phyloP scores from a whole-genome alignment of 2,113 vertebrate genomes.

The Chamaetylas fuelleborni region DNA sequence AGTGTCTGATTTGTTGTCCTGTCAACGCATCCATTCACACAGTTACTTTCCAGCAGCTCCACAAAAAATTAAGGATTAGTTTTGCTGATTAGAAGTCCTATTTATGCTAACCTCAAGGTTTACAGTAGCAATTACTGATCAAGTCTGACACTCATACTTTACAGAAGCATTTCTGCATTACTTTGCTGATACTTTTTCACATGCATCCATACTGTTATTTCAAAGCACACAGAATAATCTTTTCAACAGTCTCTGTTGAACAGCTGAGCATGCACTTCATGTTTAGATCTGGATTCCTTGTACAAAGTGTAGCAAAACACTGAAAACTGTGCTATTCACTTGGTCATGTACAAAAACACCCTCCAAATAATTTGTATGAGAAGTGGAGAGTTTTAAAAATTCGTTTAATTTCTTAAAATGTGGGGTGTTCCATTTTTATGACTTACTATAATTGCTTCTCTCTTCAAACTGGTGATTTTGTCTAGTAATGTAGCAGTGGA shows the following conservation, averaged over 20 bases:
- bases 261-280: background rate
- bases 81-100: background rate
- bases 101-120: background rate
- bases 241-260: conserved; percentile 11
- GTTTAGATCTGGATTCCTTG: background rate
- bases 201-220: background rate
- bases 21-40: background rate
- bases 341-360: background rate
- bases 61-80: background rate
- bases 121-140: background rate
- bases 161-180: background rate
- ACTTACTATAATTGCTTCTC: conserved; percentile 54
- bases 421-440: conserved; percentile 43
- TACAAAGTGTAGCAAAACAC: background rate
- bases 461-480: conserved; percentile 52
- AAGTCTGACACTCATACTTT: background rate
- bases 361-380: background rate
- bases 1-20: background rate
- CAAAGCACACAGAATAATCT: background rate
- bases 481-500: conserved; percentile 64
- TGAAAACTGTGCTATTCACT: background rate
- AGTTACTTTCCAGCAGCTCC: background rate
- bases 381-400: background rate
- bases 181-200: background rate
- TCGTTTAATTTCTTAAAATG: conserved; percentile 15